Conservation (phyloP, 2,888 invertebrate genomes). For the Vesta saturnalis region DNA sequence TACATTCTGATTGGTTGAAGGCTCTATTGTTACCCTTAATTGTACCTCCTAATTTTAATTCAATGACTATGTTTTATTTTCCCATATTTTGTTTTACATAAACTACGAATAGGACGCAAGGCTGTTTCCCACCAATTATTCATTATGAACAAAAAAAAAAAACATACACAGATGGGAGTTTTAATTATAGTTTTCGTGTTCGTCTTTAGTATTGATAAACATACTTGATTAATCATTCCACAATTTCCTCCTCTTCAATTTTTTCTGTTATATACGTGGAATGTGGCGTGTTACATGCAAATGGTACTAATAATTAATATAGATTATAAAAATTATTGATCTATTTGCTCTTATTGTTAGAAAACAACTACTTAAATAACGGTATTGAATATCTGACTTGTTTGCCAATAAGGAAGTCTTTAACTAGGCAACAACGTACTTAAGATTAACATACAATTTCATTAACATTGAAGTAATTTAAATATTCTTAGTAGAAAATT, state of each 20-base stretch:
- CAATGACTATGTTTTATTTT: no score
- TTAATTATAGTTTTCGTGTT: neutral
- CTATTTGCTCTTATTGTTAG: neutral
- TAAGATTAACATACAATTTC: neutral
- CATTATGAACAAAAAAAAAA: neutral
- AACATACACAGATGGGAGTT: neutral
- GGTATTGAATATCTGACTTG: neutral
- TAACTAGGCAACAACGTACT: neutral
- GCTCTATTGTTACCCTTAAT: no score
- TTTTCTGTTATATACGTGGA: neutral
- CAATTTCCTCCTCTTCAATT: neutral
- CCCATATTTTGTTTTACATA: no score
- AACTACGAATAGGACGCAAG: no score
- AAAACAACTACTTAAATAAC: neutral
- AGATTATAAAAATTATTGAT: neutral
- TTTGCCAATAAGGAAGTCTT: conserved; percentile 1
- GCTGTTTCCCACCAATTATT: no score
- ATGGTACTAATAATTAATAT: neutral
- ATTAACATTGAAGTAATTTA: no score
- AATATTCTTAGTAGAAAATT: no score
- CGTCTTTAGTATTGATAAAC: neutral
- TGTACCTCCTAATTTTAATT: no score
- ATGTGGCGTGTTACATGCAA: neutral
- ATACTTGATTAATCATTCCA: neutral
- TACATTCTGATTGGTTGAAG: no score